Base-by-base conservation (phyloP, 35 echinoderm and acorn worm genomes). In the Anneissia japonica region DNA sequence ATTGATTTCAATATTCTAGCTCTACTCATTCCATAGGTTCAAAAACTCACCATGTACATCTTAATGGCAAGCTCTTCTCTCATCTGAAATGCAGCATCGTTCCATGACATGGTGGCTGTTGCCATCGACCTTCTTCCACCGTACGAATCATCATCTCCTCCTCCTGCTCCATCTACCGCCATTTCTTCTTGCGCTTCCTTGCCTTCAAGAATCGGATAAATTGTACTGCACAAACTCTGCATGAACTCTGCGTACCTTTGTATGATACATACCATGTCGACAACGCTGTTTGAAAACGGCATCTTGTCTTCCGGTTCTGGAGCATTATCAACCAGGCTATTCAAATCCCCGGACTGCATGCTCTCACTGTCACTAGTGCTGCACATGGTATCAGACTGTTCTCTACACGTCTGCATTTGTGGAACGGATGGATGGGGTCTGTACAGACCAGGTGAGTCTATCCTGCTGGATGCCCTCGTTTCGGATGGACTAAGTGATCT, bases 241-340 rank as follows among this genome's bases (percentile, higher is more conserved):
- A 81, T 29, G 28, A 81, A 81, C 28, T 36, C 35, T 3, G 79
- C 35, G 12, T 39, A 39, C 38, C 79, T 81, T 39, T 81, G 35
- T 12, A 81, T n/a, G 10, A 81, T 81, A 81, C 79, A 81, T 17
- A 81, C 38, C 35, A 81, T 40, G 37, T 81, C 79, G 40, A 81
- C 36, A 3, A 81, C 35, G 9, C 35, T 38, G 34, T 39, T 39
- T 6, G 79, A 38, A 6, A 81, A 30, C 12, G 79, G 79, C 32
- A 81, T 36, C 40, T 38, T 64, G 11, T 64, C 51, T 12, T 9
- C 1, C 26, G 51, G 51, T 26, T 64, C 51, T 16, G 51, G 21
- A 64, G 51, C 1, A 1, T 77, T 34, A 34, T 26, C 76, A 0
- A 37, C 36, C 30, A 1, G 4, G n/a, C 76, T 34, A 6, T 64